Conservation (phyloP, 2,797 vertebrate species). For the Cuculus canorus region DNA sequence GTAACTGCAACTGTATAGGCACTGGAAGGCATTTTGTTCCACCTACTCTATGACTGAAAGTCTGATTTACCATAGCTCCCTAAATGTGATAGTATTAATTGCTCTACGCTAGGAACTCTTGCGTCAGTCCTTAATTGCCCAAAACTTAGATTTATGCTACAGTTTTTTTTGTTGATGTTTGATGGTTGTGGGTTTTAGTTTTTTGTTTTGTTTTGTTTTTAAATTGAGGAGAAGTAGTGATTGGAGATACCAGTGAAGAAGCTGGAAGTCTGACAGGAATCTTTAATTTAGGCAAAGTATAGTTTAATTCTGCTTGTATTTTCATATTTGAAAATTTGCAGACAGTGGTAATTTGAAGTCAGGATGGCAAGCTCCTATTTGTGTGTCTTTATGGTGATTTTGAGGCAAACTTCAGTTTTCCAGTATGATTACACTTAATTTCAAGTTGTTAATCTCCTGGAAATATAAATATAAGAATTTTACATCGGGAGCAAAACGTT, state of each 20-base stretch:
- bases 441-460: not conserved
- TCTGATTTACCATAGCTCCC: not conserved
- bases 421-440: not conserved
- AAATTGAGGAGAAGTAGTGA: not conserved
- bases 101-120: not conserved
- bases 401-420: not conserved
- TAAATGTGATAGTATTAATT: not conserved
- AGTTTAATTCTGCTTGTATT: not conserved
- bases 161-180: not conserved
- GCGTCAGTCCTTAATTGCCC: not conserved
- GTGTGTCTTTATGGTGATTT: not conserved
- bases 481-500: not conserved
- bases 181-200: not conserved
- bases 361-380: not conserved
- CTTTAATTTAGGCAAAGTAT: not conserved
- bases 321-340: not conserved
- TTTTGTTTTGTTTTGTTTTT: not conserved
- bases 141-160: not conserved
- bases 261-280: not conserved
- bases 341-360: not conserved
- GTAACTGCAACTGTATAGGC: not conserved
- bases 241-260: not conserved
- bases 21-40: not conserved
- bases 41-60: not conserved
- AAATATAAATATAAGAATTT: not conserved